Evolutionary conservation across 1,140 invertebrate species (phyloP), one percentile per base, ranked within the genome.

Genomic region (Lycorma delicatula): DNA sequence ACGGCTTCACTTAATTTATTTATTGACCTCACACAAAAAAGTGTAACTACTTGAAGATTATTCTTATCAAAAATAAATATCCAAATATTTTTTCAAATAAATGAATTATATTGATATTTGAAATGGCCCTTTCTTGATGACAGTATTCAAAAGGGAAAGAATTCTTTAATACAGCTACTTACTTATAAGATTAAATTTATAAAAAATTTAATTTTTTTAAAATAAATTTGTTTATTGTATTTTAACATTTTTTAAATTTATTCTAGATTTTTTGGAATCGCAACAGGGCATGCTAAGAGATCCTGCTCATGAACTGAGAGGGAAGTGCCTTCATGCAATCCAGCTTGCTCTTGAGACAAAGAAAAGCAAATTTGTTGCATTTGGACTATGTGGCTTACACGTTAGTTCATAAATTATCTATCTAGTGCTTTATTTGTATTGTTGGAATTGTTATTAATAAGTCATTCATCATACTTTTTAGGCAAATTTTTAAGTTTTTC

Each of bases 281-380:
- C 87, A 91, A 75, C 85, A 88, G 69, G 83, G 83, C 61, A 77
- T 87, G 58, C 72, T 85, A 46, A 79, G 87, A 60, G 86, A 85
- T 70, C 84, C 89, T 16, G 86, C 89, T 26, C 83, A 91, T 77
- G 87, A 92, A 72, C 67, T 93, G 56, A 80, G 90, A 67, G 81
- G 86, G 54, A 85, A 84, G 64, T 93, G 89, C 74, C 82, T 94
- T 64, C 75, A 83, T 59, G 84, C 88, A 7, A 75, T 94, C 64
- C 89, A 91, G 72, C 73, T 89, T 64, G 86, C 91, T n/a, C 71
- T 96, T 51, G 91, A 94, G 72, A 90, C 84, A 44, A 90, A 88
- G 72, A 80, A 84, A 62, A 87, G 84, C 66, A 90, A 91, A 74
- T 82, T 94, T 56, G 82, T 91, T 44, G 78, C 82, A 23, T 82